Percentiles rank a stretch among this genome's conserved stretches.
Evolutionary conservation across 2,888 invertebrate species (phyloP).

Genomic region (Aspidapion aeneum): DNA sequence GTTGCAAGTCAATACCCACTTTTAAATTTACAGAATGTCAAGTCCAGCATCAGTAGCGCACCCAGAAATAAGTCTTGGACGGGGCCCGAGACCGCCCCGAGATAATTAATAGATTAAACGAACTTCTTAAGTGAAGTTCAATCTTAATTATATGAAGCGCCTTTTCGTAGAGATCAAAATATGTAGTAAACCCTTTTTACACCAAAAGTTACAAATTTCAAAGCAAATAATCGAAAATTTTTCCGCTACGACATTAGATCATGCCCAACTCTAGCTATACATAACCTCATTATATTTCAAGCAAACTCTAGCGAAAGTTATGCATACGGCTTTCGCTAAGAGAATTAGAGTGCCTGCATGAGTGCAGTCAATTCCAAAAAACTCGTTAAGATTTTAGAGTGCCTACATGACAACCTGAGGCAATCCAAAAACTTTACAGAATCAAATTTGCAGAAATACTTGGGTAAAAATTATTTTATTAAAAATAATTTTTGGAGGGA

Average conservation of each 20-base stretch:
- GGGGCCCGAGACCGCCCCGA: no score
- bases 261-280: neutral
- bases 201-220: conserved; percentile 1
- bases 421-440: neutral
- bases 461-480: conserved; percentile 6
- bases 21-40: no score
- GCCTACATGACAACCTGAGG: neutral
- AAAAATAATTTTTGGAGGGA: neutral
- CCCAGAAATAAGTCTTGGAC: no score
- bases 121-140: conserved; percentile 21
- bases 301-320: neutral
- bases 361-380: no score
- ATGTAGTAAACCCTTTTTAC: conserved; percentile 2
- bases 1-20: no score
- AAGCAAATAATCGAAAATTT: neutral
- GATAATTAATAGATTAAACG: conserved; percentile 20
- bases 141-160: conserved; percentile 20
- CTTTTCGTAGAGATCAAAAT: conserved; percentile 6
- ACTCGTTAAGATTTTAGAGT: neutral
- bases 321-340: neutral
- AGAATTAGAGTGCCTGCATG: neutral
- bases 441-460: conserved; percentile 7
- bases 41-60: no score
- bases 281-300: conserved; percentile 2
- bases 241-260: neutral